These are phyloP conservation scores for Ruditapes philippinarum DNA, from an alignment of 1,140 invertebrate genomes.

Conservation along the genomic window DNA sequence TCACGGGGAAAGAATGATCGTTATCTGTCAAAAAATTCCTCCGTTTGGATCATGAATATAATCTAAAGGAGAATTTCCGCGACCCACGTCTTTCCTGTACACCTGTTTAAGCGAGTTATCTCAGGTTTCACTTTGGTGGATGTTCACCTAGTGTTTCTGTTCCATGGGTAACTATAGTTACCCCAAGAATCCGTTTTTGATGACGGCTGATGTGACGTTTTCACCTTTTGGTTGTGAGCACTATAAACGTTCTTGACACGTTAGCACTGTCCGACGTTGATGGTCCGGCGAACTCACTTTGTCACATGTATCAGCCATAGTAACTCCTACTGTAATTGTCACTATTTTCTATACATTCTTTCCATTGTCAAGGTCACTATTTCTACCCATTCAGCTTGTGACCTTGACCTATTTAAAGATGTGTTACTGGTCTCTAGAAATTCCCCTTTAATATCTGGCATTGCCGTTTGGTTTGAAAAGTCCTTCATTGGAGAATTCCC, in stretches of 20 bases:
- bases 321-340: constrained; percentile 12
- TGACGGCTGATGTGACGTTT: constrained; percentile 51
- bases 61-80: constrained; percentile 44
- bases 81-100: constrained; percentile 42
- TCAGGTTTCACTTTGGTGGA: constrained; percentile 28
- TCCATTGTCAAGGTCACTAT: constrained; percentile 51
- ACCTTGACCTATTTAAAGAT: constrained; percentile 41
- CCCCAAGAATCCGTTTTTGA: constrained; percentile 67
- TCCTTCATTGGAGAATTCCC: constrained; percentile 69
- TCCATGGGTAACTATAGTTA: constrained; percentile 66
- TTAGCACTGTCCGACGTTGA: constrained; percentile 50
- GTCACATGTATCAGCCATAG: constrained; percentile 42
- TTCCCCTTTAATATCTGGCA: constrained; percentile 66
- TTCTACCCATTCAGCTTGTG: constrained; percentile 27
- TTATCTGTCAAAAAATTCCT: constrained; percentile 58
- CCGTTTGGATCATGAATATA: constrained; percentile 42
- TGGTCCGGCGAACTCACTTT: constrained; percentile 45
- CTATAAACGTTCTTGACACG: constrained; percentile 57
- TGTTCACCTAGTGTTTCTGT: constrained; percentile 50
- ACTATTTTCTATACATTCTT: constrained; percentile 40
- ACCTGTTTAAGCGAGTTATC: constrained; percentile 50
- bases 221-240: constrained; percentile 52
- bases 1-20: constrained; percentile 68
- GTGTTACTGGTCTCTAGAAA: constrained; percentile 55
- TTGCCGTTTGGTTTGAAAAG: constrained; percentile 33